A percentile compares a stretch with the other conserved stretches of the same genome.
Evolutionary conservation across 2,888 invertebrate genomes (phyloP).

Genomic region (Hirtodrosophila alboralis): DNA sequence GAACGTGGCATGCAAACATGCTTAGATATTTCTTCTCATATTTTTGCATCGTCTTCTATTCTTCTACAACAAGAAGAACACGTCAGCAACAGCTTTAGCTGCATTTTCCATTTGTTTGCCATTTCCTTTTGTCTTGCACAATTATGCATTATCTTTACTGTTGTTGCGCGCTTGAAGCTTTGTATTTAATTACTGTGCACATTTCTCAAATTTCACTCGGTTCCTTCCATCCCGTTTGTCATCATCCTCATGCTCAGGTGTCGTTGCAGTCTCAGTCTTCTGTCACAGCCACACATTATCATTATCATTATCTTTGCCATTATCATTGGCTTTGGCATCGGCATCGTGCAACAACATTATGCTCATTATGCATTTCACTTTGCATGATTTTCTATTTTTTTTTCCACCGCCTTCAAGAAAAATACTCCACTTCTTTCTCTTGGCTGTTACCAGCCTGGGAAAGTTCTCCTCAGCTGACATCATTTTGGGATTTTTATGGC

Average conservation of each 20-base stretch:
- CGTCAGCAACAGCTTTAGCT: constrained; percentile 6
- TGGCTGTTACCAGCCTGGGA: constrained; percentile 47
- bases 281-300: constrained; percentile 50
- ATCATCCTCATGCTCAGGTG: constrained; percentile 54
- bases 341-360: constrained; percentile 69
- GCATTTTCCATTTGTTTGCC: constrained; percentile 16
- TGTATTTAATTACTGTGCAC: constrained; percentile 73
- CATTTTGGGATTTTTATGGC: constrained; percentile 44
- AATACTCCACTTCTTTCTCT: constrained; percentile 6
- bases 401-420: constrained; percentile 2
- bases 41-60: constrained; percentile 61
- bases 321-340: constrained; percentile 20
- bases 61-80: too few species aligned
- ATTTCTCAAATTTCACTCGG: constrained; percentile 73
- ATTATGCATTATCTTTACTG: constrained; percentile 70
- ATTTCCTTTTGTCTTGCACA: constrained; percentile 74
- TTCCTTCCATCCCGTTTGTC: constrained; percentile 24
- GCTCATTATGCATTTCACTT: constrained; percentile 75
- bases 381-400: constrained; percentile 34
- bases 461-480: constrained; percentile 61
- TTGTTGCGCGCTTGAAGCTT: constrained; percentile 66
- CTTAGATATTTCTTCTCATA: constrained; percentile 61
- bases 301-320: too few species aligned
- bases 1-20: constrained; percentile 37
- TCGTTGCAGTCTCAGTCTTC: constrained; percentile 31